phyloP scores from a whole-genome alignment of 2,888 invertebrate species.

The Arenicola marina region DNA sequence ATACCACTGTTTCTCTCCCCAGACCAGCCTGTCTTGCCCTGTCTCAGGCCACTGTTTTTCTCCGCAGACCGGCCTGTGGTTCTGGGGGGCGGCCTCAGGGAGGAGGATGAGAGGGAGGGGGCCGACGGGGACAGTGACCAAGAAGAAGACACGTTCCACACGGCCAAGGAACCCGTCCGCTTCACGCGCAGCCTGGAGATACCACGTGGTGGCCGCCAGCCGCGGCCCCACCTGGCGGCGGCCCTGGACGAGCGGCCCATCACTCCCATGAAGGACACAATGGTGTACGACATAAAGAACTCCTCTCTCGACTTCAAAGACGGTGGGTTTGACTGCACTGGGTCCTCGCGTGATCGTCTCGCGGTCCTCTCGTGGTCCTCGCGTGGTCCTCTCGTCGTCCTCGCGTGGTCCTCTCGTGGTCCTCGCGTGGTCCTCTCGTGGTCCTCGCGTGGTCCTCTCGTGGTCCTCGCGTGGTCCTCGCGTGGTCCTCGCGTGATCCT shows the following conservation, averaged over 20 bases:
- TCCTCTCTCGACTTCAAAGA: conserved; percentile 60
- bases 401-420: no score
- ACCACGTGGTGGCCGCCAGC: background rate
- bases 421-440: no score
- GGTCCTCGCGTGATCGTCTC: background rate
- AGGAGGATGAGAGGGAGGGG: no score
- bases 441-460: no score
- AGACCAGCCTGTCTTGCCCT: no score
- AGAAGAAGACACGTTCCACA: background rate
- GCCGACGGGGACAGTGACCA: conserved; percentile 3
- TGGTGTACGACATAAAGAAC: conserved; percentile 49
- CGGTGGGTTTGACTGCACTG: conserved; percentile 41
- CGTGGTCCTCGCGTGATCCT: no score
- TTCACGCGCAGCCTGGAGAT: conserved; percentile 1
- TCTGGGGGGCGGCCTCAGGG: no score
- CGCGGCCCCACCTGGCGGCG: background rate
- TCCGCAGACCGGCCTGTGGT: no score
- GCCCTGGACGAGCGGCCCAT: conserved; percentile 57
- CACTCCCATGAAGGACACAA: conserved; percentile 55
- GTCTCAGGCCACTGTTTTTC: no score
- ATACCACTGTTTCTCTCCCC: no score
- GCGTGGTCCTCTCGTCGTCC: no score
- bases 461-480: no score
- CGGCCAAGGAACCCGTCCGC: background rate
- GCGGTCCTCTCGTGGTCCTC: background rate